Evolutionary conservation across 1,140 invertebrate species (phyloP).

Genomic region (Monochamus saltuarius): DNA sequence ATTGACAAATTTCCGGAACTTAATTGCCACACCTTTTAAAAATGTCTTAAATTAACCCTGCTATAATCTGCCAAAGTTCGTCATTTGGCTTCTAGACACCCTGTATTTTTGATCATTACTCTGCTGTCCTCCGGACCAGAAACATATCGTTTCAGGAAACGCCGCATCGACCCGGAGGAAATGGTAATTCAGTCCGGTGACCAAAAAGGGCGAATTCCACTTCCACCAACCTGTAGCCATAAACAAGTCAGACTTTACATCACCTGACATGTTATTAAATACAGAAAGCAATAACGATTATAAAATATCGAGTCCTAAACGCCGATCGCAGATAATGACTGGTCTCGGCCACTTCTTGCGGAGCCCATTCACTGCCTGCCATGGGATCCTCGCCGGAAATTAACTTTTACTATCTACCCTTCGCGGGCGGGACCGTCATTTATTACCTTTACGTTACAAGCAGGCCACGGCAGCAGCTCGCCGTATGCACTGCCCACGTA

Average conservation of each 20-base stretch:
- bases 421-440: conserved; percentile 6
- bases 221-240: background rate
- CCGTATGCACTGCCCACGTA: conserved; percentile 14
- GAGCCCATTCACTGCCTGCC: conserved; percentile 18
- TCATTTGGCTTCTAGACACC: too few relatives aligned
- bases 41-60: too few relatives aligned
- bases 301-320: conserved; percentile 26
- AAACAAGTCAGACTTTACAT: conserved; percentile 21
- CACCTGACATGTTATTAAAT: conserved; percentile 27
- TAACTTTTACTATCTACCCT: conserved; percentile 30
- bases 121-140: too few relatives aligned
- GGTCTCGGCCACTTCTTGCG: conserved; percentile 6
- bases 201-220: too few relatives aligned
- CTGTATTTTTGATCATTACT: too few relatives aligned
- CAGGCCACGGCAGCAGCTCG: conserved; percentile 13
- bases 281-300: conserved; percentile 29
- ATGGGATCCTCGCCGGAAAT: conserved; percentile 23
- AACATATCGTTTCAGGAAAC: too few relatives aligned
- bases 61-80: too few relatives aligned
- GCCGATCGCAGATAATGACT: conserved; percentile 26
- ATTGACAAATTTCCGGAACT: too few relatives aligned
- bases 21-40: too few relatives aligned
- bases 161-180: too few relatives aligned
- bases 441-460: conserved; percentile 17
- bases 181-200: too few relatives aligned